These are phyloP conservation scores for Thinocorus orbignyianus DNA, from an alignment of 2,113 vertebrate genomes.

Conservation along the genomic window DNA sequence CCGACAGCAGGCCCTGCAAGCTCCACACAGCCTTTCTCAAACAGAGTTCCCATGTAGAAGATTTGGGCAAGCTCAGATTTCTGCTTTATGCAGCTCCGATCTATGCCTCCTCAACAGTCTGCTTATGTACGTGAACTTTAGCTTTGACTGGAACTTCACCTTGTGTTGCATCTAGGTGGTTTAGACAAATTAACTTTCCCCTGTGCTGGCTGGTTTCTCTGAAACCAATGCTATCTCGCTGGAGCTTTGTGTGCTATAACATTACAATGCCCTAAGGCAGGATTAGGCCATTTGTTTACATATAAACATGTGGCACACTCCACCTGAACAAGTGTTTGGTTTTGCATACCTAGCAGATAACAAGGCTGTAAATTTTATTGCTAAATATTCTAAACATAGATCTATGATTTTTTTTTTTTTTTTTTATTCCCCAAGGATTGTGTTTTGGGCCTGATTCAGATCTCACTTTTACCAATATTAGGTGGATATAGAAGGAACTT, in stretches of 20 bases:
- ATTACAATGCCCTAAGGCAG: conserved; percentile 64
- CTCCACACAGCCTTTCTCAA: not conserved
- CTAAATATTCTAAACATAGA: conserved; percentile 53
- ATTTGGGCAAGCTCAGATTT: not conserved
- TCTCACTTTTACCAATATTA: not conserved
- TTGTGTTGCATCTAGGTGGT: not conserved
- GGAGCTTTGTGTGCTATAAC: conserved; percentile 8
- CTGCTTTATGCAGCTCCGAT: not conserved
- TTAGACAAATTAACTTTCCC: conserved; percentile 7
- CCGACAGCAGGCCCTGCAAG: not conserved
- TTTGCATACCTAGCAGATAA: conserved; percentile 67
- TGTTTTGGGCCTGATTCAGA: not conserved
- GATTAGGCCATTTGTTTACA: conserved; percentile 71
- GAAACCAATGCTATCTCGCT: not conserved
- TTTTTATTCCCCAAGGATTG: not conserved
- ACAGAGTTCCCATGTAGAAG: not conserved
- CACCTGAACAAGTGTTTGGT: conserved; percentile 63
- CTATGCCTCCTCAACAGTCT: not conserved
- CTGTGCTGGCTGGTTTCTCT: not conserved
- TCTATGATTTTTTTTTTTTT: not conserved
- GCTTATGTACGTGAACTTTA: not conserved
- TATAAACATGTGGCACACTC: conserved; percentile 80
- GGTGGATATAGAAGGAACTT: not conserved
- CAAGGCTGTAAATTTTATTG: conserved; percentile 70
- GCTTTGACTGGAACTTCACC: conserved; percentile 8